Evolutionary conservation across 2,888 invertebrate genomes (phyloP).

Genomic region (Gisinianus flammeolus): DNA sequence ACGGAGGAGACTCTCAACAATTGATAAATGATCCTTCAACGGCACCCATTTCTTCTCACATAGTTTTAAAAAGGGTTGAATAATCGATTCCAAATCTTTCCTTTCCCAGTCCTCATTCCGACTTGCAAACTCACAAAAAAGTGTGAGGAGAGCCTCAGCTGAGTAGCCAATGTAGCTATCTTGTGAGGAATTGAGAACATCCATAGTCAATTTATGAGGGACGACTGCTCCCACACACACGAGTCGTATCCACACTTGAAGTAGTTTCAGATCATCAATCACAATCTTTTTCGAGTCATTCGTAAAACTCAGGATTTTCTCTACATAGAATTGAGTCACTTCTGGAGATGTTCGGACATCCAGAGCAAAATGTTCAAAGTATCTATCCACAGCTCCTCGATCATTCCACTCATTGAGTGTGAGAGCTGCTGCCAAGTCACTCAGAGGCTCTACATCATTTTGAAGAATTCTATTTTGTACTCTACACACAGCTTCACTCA

Average conservation of each 20-base stretch:
- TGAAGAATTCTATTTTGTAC: conserved; percentile 32
- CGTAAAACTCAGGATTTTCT: conserved; percentile 31
- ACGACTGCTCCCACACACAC: conserved; percentile 32
- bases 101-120: conserved; percentile 31
- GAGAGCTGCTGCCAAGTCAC: conserved; percentile 51
- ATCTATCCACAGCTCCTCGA: not conserved
- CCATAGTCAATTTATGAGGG: conserved; percentile 24
- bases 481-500: conserved; percentile 36
- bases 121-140: conserved; percentile 38
- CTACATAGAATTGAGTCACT: conserved; percentile 47
- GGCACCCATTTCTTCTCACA: conserved; percentile 25
- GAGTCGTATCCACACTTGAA: conserved; percentile 52
- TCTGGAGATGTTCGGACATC: conserved; percentile 43
- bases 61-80: conserved; percentile 33
- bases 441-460: conserved; percentile 50
- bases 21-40: not conserved
- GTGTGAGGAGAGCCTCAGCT: conserved; percentile 28
- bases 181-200: not conserved
- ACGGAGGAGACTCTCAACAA: not conserved
- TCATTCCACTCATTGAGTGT: conserved; percentile 27
- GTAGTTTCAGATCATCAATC: conserved; percentile 38
- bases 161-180: conserved; percentile 31
- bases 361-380: conserved; percentile 51
- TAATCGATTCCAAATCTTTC: conserved; percentile 40
- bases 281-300: conserved; percentile 3